phyloP scores from a whole-genome alignment of 2,113 vertebrate genomes.

The Morone saxatilis region DNA sequence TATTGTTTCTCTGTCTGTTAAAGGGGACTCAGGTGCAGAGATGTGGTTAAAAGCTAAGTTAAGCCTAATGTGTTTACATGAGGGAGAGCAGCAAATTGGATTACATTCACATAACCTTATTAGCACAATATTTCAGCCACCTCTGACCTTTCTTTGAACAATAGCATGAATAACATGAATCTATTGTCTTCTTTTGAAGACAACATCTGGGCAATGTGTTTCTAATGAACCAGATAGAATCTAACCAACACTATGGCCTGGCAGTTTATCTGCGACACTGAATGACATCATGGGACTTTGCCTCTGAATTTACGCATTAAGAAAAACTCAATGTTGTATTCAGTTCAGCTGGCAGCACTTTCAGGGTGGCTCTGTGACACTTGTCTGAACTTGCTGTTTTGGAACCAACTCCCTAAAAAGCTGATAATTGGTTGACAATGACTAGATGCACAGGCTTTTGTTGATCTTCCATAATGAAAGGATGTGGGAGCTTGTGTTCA shows the following conservation, averaged over 20 bases:
- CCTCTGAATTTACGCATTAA: constrained; percentile 14
- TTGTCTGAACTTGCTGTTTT: constrained; percentile 68
- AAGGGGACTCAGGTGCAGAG: constrained; percentile 50
- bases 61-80: constrained; percentile 61
- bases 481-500: constrained; percentile 8
- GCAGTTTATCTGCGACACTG: constrained; percentile 21
- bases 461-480: constrained; percentile 30
- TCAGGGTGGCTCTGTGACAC: constrained; percentile 52
- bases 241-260: neutral
- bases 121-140: constrained; percentile 32
- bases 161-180: neutral
- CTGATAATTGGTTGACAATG: constrained; percentile 64
- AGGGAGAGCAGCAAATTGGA: constrained; percentile 48
- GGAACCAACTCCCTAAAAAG: constrained; percentile 68
- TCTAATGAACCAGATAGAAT: constrained; percentile 40
- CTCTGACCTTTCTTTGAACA: constrained; percentile 38
- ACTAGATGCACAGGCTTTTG: constrained; percentile 32
- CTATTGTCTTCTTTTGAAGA: constrained; percentile 5
- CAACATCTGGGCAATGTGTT: constrained; percentile 22
- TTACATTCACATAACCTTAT: constrained; percentile 60
- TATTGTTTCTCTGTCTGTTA: constrained; percentile 58
- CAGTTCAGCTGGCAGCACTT: constrained; percentile 19
- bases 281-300: constrained; percentile 53
- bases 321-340: constrained; percentile 19
- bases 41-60: constrained; percentile 37